phyloP scores from a whole-genome alignment of 2,888 invertebrate genomes.

The Atethmia centrago region DNA sequence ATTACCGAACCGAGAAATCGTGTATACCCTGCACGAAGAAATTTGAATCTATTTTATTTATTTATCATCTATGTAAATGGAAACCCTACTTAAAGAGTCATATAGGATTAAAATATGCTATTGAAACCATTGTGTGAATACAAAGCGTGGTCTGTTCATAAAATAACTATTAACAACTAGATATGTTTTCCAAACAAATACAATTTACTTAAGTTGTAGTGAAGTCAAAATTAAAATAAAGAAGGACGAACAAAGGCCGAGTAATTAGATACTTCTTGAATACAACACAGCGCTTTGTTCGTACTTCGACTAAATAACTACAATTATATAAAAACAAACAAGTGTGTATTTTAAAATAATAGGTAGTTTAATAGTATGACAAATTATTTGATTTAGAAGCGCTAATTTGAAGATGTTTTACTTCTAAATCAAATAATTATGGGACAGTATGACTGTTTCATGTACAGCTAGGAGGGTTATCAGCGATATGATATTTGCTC shows the following conservation, averaged over 20 bases:
- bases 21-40: constrained; percentile 88
- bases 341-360: constrained; percentile 39
- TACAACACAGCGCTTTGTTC: constrained; percentile 50
- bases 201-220: constrained; percentile 46
- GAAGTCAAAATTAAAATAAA: constrained; percentile 38
- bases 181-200: constrained; percentile 65
- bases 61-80: constrained; percentile 64
- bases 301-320: constrained; percentile 58
- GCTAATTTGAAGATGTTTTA: not conserved
- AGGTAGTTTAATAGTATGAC: constrained; percentile 35
- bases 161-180: constrained; percentile 67
- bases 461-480: constrained; percentile 24
- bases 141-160: constrained; percentile 64
- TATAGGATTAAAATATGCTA: constrained; percentile 74
- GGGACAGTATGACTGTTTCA: constrained; percentile 25
- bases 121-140: constrained; percentile 64
- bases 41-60: constrained; percentile 81
- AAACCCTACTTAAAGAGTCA: constrained; percentile 75
- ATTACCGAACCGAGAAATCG: constrained; percentile 67
- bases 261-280: constrained; percentile 9
- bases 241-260: constrained; percentile 53
- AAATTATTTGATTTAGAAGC: constrained; percentile 57
- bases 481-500: constrained; percentile 43
- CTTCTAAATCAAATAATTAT: constrained; percentile 24
- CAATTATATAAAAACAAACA: constrained; percentile 71